Evolutionary conservation across 2,113 vertebrate species (phyloP).

Genomic region (Alethe diademata): DNA sequence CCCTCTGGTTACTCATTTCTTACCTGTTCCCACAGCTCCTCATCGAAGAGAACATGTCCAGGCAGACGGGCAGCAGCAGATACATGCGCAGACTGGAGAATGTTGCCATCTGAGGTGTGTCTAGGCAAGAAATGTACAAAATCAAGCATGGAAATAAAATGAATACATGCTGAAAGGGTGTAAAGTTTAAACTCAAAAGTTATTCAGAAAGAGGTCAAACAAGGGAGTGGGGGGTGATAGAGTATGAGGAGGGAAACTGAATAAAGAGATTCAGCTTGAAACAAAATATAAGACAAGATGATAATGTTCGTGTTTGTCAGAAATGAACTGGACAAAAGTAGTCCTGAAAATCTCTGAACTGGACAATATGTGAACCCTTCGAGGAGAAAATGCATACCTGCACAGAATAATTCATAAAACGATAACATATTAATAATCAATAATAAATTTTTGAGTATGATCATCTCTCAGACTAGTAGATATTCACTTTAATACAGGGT

Average conservation of each 20-base stretch:
- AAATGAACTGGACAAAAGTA: not conserved
- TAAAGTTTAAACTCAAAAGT: not conserved
- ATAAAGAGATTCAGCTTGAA: not conserved
- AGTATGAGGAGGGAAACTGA: not conserved
- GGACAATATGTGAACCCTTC: not conserved
- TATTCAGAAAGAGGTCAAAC: not conserved
- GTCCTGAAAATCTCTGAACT: not conserved
- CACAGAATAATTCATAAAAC: not conserved
- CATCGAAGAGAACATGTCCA: accelerated
- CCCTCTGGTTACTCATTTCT: not conserved
- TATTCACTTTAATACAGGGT: not conserved
- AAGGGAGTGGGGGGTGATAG: not conserved
- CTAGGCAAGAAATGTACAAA: not conserved
- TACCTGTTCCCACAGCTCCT: not conserved
- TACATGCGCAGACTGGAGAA: not conserved
- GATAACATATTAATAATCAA: not conserved
- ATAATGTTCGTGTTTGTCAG: not conserved
- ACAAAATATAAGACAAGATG: not conserved
- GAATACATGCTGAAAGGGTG: not conserved
- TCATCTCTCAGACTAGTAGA: not conserved
- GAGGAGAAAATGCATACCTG: not conserved
- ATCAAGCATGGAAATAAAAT: not conserved
- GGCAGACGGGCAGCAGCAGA: not conserved
- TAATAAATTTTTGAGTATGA: not conserved
- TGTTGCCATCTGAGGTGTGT: not conserved